Percentiles rank a stretch among this genome's conserved stretches.
Conservation (phyloP, 1,140 invertebrate species). For the Pinna nobilis region DNA sequence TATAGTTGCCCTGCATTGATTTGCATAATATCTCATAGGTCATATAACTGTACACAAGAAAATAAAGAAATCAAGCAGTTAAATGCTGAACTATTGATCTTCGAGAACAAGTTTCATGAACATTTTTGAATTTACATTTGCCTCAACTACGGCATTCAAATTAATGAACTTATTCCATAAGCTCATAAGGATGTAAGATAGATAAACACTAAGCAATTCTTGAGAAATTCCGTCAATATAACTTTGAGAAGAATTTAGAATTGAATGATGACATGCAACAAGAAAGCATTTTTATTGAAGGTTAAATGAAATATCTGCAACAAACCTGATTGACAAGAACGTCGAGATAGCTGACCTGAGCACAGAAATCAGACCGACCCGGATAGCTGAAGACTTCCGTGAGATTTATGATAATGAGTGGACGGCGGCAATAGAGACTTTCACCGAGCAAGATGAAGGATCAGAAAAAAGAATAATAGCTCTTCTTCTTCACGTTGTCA, state of each 20-base stretch:
- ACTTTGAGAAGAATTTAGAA: neutral
- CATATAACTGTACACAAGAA: too few relatives aligned
- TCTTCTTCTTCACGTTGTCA: neutral
- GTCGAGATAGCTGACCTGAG: constrained; percentile 12
- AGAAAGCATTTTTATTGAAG: neutral
- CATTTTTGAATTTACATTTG: neutral
- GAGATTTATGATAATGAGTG: constrained; percentile 22
- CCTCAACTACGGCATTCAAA: neutral
- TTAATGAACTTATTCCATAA: neutral
- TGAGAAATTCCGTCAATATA: neutral
- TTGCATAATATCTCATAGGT: too few relatives aligned
- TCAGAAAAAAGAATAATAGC: constrained; percentile 11
- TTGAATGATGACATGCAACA: neutral
- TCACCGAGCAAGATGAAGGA: neutral
- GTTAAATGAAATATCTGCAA: constrained; percentile 22
- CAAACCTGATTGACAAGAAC: constrained; percentile 10
- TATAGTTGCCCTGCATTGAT: too few relatives aligned
- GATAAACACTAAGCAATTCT: neutral
- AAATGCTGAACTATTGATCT: too few relatives aligned
- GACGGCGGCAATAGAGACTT: constrained; percentile 3
- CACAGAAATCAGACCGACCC: constrained; percentile 18
- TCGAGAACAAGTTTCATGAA: too few relatives aligned
- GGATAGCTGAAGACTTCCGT: constrained; percentile 27
- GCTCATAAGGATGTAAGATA: neutral
- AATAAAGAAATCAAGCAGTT: too few relatives aligned